Evolutionary conservation across 2,797 vertebrate genomes (phyloP).

Genomic region (Poeciliopsis turneri): DNA sequence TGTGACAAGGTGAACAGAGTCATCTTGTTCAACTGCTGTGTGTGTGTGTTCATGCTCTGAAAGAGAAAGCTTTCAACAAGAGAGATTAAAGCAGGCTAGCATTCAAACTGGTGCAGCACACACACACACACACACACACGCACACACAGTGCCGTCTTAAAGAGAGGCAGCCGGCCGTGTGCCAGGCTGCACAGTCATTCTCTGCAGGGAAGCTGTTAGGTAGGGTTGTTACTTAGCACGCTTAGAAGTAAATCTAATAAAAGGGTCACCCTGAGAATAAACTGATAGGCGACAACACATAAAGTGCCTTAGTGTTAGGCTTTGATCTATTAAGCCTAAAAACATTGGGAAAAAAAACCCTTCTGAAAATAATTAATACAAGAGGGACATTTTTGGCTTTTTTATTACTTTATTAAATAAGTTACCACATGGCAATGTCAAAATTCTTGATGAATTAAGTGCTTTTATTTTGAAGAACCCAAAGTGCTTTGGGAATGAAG

Average conservation of each 20-base stretch:
- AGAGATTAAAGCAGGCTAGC: constrained; percentile 28
- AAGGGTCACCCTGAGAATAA: constrained; percentile 23
- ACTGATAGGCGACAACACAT: constrained; percentile 18
- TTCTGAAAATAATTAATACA: not conserved
- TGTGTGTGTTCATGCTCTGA: constrained; percentile 31
- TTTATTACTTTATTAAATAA: not conserved
- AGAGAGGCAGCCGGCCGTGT: constrained; percentile 29
- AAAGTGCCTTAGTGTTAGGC: not conserved
- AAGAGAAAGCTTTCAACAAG: constrained; percentile 31
- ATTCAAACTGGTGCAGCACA: constrained; percentile 42
- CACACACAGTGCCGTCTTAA: constrained; percentile 22
- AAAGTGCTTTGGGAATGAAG: not conserved
- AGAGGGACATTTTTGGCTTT: not conserved
- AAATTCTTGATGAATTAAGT: not conserved
- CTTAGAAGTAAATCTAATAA: constrained; percentile 13
- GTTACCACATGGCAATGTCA: not conserved
- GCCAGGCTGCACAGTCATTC: constrained; percentile 43
- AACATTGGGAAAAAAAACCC: not conserved
- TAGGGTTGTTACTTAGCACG: constrained; percentile 25
- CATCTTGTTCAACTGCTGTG: constrained; percentile 39
- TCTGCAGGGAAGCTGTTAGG: constrained; percentile 50
- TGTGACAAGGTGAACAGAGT: constrained; percentile 49
- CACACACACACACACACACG: constrained; percentile 39
- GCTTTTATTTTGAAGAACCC: not conserved
- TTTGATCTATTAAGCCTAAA: not conserved